These are phyloP conservation scores for Megaceryle torquata DNA, from an alignment of 2,113 vertebrate species.

Conservation along the genomic window DNA sequence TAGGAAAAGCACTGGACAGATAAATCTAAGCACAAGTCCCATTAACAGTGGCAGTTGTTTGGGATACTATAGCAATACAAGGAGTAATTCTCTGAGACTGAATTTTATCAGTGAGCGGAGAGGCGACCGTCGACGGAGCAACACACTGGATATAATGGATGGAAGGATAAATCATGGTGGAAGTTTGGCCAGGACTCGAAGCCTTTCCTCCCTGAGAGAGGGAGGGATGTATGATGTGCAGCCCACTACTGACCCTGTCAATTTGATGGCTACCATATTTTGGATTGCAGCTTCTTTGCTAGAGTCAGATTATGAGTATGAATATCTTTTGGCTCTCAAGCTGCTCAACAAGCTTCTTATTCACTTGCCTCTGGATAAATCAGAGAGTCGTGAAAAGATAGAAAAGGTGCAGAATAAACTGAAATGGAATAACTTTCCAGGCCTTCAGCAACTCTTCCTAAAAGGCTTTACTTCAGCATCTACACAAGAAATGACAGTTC, in stretches of 20 bases:
- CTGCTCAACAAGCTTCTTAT: slow-evolving; percentile 94
- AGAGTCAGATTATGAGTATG: slow-evolving; percentile 98
- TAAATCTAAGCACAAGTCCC: slow-evolving; percentile 88
- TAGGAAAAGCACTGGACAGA: slow-evolving; percentile 96
- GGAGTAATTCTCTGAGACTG: slow-evolving; percentile 92
- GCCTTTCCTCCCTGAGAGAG: slow-evolving; percentile 91
- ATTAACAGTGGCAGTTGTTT: slow-evolving; percentile 77
- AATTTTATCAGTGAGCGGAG: slow-evolving; percentile 86
- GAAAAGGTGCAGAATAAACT: slow-evolving; percentile 90
- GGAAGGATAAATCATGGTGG: slow-evolving; percentile 86
- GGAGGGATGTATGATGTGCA: slow-evolving; percentile 81
- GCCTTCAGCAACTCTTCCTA: slow-evolving; percentile 94
- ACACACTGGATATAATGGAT: slow-evolving; percentile 94
- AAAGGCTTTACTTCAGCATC: slow-evolving; percentile 97
- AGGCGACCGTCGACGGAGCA: slow-evolving; percentile 88
- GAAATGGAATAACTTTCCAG: slow-evolving; percentile 95
- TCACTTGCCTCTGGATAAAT: slow-evolving; percentile 92
- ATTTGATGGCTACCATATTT: slow-evolving; percentile 96
- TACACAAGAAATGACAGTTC: slow-evolving; percentile 97
- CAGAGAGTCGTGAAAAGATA: slow-evolving; percentile 90
- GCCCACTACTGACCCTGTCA: slow-evolving; percentile 89
- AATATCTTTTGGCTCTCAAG: slow-evolving; percentile 94
- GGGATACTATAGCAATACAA: slow-evolving; percentile 78
- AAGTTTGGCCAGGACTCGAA: slow-evolving; percentile 92
- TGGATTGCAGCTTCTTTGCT: slow-evolving; percentile 94